Conservation (phyloP, 2,113 vertebrate species). For the Hirundichthys speculiger region DNA sequence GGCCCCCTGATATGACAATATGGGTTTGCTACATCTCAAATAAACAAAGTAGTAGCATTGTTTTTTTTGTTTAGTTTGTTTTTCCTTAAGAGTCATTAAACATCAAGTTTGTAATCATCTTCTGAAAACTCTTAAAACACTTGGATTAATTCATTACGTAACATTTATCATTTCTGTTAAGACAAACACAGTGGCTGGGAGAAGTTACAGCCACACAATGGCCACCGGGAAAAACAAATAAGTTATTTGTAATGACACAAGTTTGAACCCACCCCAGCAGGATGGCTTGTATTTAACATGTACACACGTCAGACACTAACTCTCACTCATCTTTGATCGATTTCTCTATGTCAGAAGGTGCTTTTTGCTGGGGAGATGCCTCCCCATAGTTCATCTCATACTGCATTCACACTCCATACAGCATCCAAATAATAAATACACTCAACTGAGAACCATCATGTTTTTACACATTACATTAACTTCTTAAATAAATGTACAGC, state of each 20-base stretch:
- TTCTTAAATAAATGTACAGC: conserved; percentile 77
- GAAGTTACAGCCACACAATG: conserved; percentile 60
- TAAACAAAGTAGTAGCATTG: too few relatives aligned
- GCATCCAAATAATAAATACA: conserved; percentile 77
- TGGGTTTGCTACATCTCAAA: too few relatives aligned
- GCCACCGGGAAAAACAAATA: conserved; percentile 35
- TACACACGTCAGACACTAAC: conserved; percentile 40
- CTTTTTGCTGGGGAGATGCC: too few relatives aligned
- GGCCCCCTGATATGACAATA: too few relatives aligned
- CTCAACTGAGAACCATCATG: conserved; percentile 54
- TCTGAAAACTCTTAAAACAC: conserved; percentile 27
- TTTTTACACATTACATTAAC: conserved; percentile 56
- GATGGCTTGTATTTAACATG: conserved; percentile 31
- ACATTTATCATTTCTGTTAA: conserved; percentile 47
- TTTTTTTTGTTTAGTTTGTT: not conserved
- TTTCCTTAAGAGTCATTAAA: conserved; percentile 2
- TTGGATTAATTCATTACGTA: conserved; percentile 46
- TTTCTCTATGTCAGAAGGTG: conserved; percentile 57
- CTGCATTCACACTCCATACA: conserved; percentile 59
- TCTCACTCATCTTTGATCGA: not conserved
- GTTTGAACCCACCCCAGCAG: conserved; percentile 16
- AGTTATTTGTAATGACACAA: conserved; percentile 64
- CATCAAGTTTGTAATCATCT: conserved; percentile 11
- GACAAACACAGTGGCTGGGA: conserved; percentile 57
- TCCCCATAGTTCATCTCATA: conserved; percentile 42